These are phyloP conservation scores for Ctenicera cuprea DNA, from an alignment of 2,888 invertebrate species.

Conservation along the genomic window DNA sequence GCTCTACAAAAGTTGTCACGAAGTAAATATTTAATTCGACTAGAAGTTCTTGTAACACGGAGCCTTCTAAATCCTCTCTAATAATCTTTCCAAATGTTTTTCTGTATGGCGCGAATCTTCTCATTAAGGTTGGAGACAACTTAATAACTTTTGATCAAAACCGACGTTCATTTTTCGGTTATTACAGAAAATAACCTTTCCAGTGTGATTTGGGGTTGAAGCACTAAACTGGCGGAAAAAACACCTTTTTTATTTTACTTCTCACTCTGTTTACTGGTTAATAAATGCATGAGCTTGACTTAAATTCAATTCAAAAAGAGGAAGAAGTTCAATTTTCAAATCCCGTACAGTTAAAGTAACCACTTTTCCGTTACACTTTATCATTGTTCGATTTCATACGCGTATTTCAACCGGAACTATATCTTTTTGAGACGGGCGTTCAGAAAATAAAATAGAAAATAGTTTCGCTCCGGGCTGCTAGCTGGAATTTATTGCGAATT, in stretches of 20 bases:
- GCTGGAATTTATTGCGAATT: constrained; percentile 45
- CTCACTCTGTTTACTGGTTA: too few relatives aligned
- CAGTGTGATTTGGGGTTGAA: neutral
- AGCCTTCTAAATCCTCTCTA: constrained; percentile 27
- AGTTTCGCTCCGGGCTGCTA: constrained; percentile 27
- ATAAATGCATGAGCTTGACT: too few relatives aligned
- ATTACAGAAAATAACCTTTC: constrained; percentile 2
- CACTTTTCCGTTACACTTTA: neutral
- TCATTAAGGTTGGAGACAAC: constrained; percentile 27
- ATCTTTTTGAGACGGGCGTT: neutral
- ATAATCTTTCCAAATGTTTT: constrained; percentile 28
- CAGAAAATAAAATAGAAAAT: constrained; percentile 33
- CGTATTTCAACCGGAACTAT: neutral
- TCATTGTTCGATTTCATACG: neutral
- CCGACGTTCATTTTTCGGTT: constrained; percentile 10
- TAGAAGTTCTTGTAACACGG: constrained; percentile 7
- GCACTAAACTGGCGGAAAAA: too few relatives aligned
- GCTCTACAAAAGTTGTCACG: constrained; percentile 10
- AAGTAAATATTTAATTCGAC: constrained; percentile 30
- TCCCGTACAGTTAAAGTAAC: too few relatives aligned
- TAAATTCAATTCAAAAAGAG: too few relatives aligned
- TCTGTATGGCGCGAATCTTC: constrained; percentile 21
- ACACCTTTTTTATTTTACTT: too few relatives aligned
- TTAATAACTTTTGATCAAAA: constrained; percentile 23
- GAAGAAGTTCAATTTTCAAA: too few relatives aligned